Conservation (phyloP, 2,113 vertebrate species). For the Pycnonotus jocosus region DNA sequence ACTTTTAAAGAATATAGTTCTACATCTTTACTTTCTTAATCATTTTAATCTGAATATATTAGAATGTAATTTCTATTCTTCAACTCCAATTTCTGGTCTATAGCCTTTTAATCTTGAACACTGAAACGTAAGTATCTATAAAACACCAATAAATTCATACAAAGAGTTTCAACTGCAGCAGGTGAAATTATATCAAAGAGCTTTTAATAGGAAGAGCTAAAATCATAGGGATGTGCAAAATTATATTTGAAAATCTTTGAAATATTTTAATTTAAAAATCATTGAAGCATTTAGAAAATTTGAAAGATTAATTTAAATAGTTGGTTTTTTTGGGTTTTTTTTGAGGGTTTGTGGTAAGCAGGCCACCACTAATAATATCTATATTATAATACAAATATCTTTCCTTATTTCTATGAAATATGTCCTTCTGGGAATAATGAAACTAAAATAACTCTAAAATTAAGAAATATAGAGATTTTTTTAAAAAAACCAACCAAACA, state of each 20-base stretch:
- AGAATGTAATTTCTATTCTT: not conserved
- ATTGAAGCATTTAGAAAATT: not conserved
- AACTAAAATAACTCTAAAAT: not conserved
- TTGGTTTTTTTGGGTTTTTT: not conserved
- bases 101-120: not conserved
- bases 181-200: not conserved
- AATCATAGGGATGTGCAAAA: not conserved
- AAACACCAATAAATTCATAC: not conserved
- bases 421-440: not conserved
- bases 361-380: not conserved
- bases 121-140: not conserved
- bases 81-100: not conserved
- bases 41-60: not conserved
- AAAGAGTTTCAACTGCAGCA: not conserved
- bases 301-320: not conserved
- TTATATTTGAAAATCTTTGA: not conserved
- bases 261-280: not conserved
- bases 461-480: not conserved
- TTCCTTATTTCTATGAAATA: not conserved
- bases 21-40: not conserved
- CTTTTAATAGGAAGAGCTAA: not conserved
- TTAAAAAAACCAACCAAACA: not conserved
- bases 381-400: not conserved
- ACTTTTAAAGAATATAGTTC: not conserved
- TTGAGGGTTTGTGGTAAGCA: not conserved